Evolutionary conservation across 1,140 invertebrate species (phyloP), one percentile per base, ranked within the genome.

Genomic region (Aphelenchoides besseyi): DNA sequence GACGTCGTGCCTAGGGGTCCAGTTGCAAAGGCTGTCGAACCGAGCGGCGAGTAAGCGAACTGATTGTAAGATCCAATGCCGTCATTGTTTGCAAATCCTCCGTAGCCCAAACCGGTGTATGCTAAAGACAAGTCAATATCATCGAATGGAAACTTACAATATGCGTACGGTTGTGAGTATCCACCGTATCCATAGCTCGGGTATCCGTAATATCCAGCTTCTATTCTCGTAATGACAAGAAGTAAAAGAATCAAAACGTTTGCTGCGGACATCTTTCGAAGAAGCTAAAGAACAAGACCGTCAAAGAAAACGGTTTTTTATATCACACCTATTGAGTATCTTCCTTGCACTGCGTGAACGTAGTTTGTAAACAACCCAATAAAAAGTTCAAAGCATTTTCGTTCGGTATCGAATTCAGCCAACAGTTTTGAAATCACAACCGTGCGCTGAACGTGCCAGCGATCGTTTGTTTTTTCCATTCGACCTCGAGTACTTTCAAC

Each of bases 1-100:
- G 12, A 23, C 12, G 23, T 23, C 12, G 41, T 48, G 41, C 41
- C 41, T 23, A 48, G 41, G 12, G 41, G 41, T 16, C 23, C 23
- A 23, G 41, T 23, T 12, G 41, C 41, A 23, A 16, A 48, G 12
- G 41, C 41, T 12, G 41, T 48, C 12, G 41, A 48, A 23, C 41
- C 41, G 41, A 48, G 41, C 41, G 41, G 41, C 41, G 41, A 48
- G 41, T 48, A 48, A 12, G 41, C 41, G 41, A 48, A 48, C 41
- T 48, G 41, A 23, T 48, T 48, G 41, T 48, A 48, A 12, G 41
- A 48, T 12, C 41, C 41, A 23, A 48, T 12, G 41, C 41, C 41
- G 41, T 48, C 23, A 48, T 48, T 48, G 41, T 48, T 48, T 48
- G 41, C 12, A 48, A 48, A 48, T 16, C 41, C 41, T 23, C 41